phyloP scores from a whole-genome alignment of 1,140 invertebrate genomes.

The Tenebrio molitor region DNA sequence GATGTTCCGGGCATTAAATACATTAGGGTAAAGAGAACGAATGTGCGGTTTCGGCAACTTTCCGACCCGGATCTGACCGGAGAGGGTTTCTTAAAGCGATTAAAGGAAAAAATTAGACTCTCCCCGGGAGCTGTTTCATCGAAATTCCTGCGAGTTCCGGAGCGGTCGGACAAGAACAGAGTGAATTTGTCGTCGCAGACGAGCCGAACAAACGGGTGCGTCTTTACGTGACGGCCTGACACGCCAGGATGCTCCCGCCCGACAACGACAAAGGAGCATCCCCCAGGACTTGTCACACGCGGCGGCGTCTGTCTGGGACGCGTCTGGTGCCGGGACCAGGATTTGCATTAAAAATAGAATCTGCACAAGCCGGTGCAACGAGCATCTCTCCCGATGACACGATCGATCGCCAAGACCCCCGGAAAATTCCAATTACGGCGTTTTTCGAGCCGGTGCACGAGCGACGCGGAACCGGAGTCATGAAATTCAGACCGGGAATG shows the following conservation, averaged over 20 bases:
- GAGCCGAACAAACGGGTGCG: conserved; percentile 10
- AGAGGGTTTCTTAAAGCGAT: too few species aligned
- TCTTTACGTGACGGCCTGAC: conserved; percentile 21
- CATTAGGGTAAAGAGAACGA: too few species aligned
- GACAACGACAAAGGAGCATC: conserved; percentile 4
- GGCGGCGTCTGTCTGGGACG: background rate
- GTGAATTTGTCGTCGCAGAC: too few species aligned
- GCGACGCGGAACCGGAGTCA: background rate
- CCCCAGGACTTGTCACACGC: background rate
- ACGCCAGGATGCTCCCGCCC: background rate
- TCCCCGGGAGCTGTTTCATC: too few species aligned
- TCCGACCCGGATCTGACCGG: too few species aligned
- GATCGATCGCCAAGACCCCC: background rate
- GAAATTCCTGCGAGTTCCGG: too few species aligned
- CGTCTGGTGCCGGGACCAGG: background rate
- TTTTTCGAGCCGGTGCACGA: too few species aligned
- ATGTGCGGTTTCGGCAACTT: too few species aligned
- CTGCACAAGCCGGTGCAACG: background rate
- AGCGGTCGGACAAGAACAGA: too few species aligned
- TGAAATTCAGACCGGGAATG: conserved; percentile 9
- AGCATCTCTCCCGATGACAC: too few species aligned
- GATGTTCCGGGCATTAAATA: too few species aligned
- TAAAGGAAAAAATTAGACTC: background rate
- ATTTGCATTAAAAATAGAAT: background rate
- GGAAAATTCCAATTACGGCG: background rate